A percentile compares a stretch with the other conserved stretches of the same genome.
phyloP scores from a whole-genome alignment of 1,140 invertebrate genomes.

The Cotesia typhae region DNA sequence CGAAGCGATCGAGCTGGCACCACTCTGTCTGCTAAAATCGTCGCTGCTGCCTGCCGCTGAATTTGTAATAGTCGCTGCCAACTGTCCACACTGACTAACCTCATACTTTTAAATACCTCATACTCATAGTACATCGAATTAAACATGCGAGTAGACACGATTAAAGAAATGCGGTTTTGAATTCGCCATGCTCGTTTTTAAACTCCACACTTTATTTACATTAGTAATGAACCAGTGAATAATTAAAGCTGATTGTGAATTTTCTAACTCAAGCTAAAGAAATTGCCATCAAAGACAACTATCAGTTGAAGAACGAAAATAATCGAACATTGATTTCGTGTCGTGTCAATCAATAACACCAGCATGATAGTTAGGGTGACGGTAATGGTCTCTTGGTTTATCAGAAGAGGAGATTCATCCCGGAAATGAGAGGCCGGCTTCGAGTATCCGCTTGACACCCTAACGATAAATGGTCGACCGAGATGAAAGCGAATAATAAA shows the following conservation, averaged over 20 bases:
- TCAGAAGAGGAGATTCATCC: constrained; percentile 30
- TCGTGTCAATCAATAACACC: constrained; percentile 4
- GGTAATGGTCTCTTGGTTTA: constrained; percentile 15
- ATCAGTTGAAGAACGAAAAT: constrained; percentile 7
- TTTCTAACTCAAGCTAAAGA: background rate
- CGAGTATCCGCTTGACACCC: constrained; percentile 36
- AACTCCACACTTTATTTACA: too few relatives aligned
- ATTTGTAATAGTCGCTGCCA: constrained; percentile 36
- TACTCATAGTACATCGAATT: background rate
- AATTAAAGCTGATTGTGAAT: too few relatives aligned
- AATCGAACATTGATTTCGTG: constrained; percentile 17
- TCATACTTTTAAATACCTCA: background rate
- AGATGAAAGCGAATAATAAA: constrained; percentile 34
- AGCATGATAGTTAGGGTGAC: constrained; percentile 11
- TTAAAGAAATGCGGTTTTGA: background rate
- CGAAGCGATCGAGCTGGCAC: constrained; percentile 51
- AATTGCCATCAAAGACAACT: background rate
- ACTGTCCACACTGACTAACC: constrained; percentile 28
- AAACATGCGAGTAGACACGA: too few relatives aligned
- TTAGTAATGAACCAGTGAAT: too few relatives aligned
- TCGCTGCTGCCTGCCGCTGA: constrained; percentile 40
- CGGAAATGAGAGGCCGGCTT: constrained; percentile 41
- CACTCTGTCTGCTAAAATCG: constrained; percentile 60
- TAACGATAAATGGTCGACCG: constrained; percentile 10
- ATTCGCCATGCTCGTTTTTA: background rate